Base-by-base conservation (phyloP, 2,888 invertebrate genomes). In the Erpobdella octoculata region DNA sequence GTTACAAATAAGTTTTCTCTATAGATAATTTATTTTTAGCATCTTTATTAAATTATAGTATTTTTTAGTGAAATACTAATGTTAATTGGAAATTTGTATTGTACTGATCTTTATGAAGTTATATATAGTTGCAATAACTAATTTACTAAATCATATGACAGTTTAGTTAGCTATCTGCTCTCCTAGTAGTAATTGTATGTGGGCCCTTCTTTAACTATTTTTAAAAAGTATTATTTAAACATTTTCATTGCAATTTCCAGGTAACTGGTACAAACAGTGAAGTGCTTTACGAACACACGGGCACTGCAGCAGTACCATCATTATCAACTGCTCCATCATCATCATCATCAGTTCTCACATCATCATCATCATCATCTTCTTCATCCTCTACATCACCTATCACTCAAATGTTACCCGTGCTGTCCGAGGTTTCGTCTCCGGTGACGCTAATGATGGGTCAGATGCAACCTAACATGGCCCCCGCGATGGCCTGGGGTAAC, bases 211-310 rank as follows among this genome's bases (percentile, higher is more conserved):
- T n/a, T n/a, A n/a, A n/a, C n/a, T n/a, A n/a, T n/a, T n/a, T n/a
- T n/a, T n/a, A n/a, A n/a, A n/a, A n/a, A n/a, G n/a, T n/a, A n/a
- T n/a, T n/a, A n/a, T n/a, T n/a, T n/a, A n/a, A n/a, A n/a, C n/a
- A n/a, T n/a, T n/a, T n/a, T n/a, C n/a, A n/a, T n/a, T 46, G 2
- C 3, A 18, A 36, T 68, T 25, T 36, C 33, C 35, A 69, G 69
- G 46, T 69, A n/a, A 69, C 69, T 0, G 58, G 69, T 8, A 18
- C 35, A 35, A 58, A 58, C 69, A 69, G 69, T 18, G 69, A 69
- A 33, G 69, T 69, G 15, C 35, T 69, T n/a, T 69, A 58, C 18
- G 69, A 69, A 58, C 69, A 69, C 48, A 69, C 69, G 21, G 37
- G 48, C 68, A 69, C 31, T n/a, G 36, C n/a, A 6, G 36, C 36